Evolutionary conservation across 1,140 invertebrate species (phyloP).

Genomic region (Drosophila navojoa): DNA sequence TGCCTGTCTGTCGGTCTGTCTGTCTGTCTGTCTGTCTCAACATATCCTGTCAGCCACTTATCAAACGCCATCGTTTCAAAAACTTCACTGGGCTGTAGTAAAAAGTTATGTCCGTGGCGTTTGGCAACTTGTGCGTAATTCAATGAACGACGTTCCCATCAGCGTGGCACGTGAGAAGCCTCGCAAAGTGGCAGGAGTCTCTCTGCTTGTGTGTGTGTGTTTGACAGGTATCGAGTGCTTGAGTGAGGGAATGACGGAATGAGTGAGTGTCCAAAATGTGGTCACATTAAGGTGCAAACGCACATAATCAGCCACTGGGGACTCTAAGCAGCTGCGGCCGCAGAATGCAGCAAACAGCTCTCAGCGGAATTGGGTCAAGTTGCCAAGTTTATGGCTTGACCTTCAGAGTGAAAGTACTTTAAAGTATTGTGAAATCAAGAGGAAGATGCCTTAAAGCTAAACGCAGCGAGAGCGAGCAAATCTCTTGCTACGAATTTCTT

Average conservation of each 20-base stretch:
- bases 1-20: slow-evolving; percentile 7
- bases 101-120: slow-evolving; percentile 48
- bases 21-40: slow-evolving; percentile 2
- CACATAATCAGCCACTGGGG: slow-evolving; percentile 27
- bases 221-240: slow-evolving; percentile 10
- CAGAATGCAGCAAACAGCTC: slow-evolving; percentile 53
- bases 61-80: slow-evolving; percentile 61
- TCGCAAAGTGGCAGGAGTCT: slow-evolving; percentile 50
- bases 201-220: slow-evolving; percentile 1
- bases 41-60: slow-evolving; percentile 58
- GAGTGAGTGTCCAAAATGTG: slow-evolving; percentile 48
- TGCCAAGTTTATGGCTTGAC: slow-evolving; percentile 24
- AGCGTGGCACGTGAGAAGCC: slow-evolving; percentile 66
- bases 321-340: slow-evolving; percentile 31
- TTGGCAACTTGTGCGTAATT: slow-evolving; percentile 65
- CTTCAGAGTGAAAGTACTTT: slow-evolving; percentile 11
- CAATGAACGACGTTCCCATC: slow-evolving; percentile 71
- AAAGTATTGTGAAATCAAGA: neutral
- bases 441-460: neutral
- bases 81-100: slow-evolving; percentile 34
- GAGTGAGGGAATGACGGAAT: neutral
- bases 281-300: slow-evolving; percentile 67
- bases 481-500: no score
- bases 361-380: slow-evolving; percentile 13
- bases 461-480: no score